Evolutionary conservation across 2,797 vertebrate species (phyloP).

Genomic region (Megalops cyprinoides): DNA sequence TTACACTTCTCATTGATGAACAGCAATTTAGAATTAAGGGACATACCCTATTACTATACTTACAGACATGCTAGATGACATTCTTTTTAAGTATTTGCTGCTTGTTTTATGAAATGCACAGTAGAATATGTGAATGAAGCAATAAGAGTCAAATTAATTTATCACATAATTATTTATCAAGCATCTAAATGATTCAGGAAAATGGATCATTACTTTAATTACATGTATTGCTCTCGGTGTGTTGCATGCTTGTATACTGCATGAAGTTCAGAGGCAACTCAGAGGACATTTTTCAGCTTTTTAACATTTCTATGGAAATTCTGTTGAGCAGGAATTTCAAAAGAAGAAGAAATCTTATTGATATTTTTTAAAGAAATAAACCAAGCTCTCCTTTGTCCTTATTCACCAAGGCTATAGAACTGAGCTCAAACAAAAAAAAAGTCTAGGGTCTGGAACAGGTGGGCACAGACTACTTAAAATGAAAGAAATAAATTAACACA

Average conservation of each 20-base stretch:
- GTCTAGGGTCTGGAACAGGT: slow-evolving; percentile 15
- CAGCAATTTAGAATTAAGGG: not conserved
- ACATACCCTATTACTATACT: not conserved
- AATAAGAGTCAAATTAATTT: slow-evolving; percentile 2
- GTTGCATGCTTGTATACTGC: not conserved
- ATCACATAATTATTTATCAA: slow-evolving; percentile 10
- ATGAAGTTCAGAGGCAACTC: not conserved
- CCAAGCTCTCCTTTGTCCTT: not conserved
- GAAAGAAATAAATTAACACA: not conserved
- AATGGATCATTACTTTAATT: slow-evolving; percentile 18
- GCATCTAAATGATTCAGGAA: slow-evolving; percentile 14
- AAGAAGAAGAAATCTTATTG: too few relatives aligned
- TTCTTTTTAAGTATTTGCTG: not conserved
- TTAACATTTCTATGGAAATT: too few relatives aligned
- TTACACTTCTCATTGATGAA: not conserved
- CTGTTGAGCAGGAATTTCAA: too few relatives aligned
- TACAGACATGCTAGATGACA: not conserved
- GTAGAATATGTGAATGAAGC: too few relatives aligned
- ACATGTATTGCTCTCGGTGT: slow-evolving; percentile 18
- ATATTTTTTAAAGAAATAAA: not conserved
- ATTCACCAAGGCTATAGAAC: not conserved
- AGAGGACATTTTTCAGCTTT: too few relatives aligned
- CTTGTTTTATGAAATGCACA: not conserved
- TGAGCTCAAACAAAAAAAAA: not conserved
- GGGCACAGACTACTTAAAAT: not conserved